Evolutionary conservation across 2,888 invertebrate species (phyloP), one percentile per base, ranked within the genome.

Genomic region (Hydraecia micacea): DNA sequence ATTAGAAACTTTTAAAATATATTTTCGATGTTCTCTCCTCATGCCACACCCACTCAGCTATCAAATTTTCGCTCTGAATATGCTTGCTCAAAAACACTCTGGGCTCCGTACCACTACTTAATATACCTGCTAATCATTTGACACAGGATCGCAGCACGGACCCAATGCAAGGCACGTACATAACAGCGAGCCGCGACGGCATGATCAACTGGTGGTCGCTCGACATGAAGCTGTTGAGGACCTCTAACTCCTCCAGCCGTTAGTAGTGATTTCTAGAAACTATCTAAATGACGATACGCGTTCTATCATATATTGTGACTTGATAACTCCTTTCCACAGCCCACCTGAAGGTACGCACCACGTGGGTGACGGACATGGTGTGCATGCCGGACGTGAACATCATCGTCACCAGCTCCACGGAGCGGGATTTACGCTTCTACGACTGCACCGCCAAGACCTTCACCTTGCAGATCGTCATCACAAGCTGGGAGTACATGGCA

Each of bases 361-460:
- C 98, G 0, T 98, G 98, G 97, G 97, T 98, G 83, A 97, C 98
- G 36, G 98, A 98, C 88, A 96, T 98, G 94, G 97, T 97, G 78
- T 97, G 97, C 79, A 95, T 99, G 93, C 98, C 98, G 0, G 98
- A 98, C 92, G 98, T 98, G 73, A 98, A 98, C 93, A 97, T 98
- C 88, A 96, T 99, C 32, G 98, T 98, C 83, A 98, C 98, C 21
- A 97, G 98, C 79, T 98, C 98, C 28, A 98, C 98, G 0, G 98
- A 98, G 93, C 95, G 98, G 28, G 98, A 98, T 91, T 94, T 99
- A 67, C 97, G 98, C 85, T 98, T 99, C 94, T 99, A 98, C 91
- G 98, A 98, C 92, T 98, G 98, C 68, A 97, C 97, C 36, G 98
- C 98, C 11, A 97, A 97, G 79, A 98, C 98, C 76, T 98, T 98